Conservation (phyloP, 1,140 invertebrate species). For the Anthonomus grandis region DNA sequence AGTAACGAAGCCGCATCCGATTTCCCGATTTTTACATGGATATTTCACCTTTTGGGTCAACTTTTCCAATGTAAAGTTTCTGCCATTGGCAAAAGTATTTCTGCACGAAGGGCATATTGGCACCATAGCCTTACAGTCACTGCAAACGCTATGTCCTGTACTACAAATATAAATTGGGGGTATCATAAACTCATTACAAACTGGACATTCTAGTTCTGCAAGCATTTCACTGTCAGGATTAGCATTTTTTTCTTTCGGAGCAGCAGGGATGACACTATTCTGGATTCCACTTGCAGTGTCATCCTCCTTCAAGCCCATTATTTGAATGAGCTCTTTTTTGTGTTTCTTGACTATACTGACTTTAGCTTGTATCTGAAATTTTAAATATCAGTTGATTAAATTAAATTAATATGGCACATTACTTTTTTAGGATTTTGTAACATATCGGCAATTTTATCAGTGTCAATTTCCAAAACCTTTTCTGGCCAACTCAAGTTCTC, state of each 20-base stretch:
- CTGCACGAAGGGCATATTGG: slow-evolving; percentile 52
- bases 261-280: no score
- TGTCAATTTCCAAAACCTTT: slow-evolving; percentile 18
- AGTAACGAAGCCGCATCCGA: slow-evolving; percentile 19
- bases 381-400: not conserved
- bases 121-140: slow-evolving; percentile 49
- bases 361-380: slow-evolving; percentile 10
- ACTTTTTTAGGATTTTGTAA: slow-evolving; percentile 6
- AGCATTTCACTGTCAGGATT: slow-evolving; percentile 41
- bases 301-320: slow-evolving; percentile 3
- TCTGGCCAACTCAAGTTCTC: slow-evolving; percentile 8
- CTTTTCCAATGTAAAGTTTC: slow-evolving; percentile 51
- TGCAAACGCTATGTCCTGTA: slow-evolving; percentile 53
- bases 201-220: slow-evolving; percentile 55
- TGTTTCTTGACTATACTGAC: slow-evolving; percentile 28
- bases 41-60: slow-evolving; percentile 22
- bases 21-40: slow-evolving; percentile 23
- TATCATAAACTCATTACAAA: slow-evolving; percentile 56
- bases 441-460: slow-evolving; percentile 13
- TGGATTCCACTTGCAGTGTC: no score
- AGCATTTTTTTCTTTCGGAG: slow-evolving; percentile 4
- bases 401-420: not conserved
- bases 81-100: slow-evolving; percentile 47
- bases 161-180: slow-evolving; percentile 54
- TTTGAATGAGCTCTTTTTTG: slow-evolving; percentile 25